These are phyloP conservation scores for Cebidichthys violaceus DNA, from an alignment of 2,113 vertebrate genomes.

Conservation along the genomic window DNA sequence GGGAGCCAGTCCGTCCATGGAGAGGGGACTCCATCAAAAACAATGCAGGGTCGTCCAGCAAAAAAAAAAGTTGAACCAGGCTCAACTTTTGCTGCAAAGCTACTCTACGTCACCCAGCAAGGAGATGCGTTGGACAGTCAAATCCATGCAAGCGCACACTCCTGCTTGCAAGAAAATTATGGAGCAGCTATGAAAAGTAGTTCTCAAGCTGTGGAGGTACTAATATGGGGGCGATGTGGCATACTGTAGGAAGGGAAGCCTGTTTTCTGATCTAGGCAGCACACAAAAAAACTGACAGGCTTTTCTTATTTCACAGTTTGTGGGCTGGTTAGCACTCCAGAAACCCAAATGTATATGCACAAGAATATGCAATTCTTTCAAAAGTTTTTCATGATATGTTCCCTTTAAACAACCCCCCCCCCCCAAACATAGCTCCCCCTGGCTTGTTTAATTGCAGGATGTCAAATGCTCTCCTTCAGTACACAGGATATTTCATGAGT, in stretches of 20 bases:
- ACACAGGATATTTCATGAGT: not conserved
- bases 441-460: not conserved
- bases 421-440: not conserved
- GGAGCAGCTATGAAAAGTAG: not conserved
- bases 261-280: not conserved
- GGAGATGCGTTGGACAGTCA: not conserved
- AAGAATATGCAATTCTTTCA: too few relatives aligned
- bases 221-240: not conserved
- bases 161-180: not conserved
- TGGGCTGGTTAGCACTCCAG: not conserved
- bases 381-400: not conserved
- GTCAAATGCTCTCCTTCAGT: not conserved
- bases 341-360: not conserved
- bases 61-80: not conserved
- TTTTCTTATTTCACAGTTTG: not conserved
- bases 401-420: not conserved
- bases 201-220: not conserved
- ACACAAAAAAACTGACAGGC: not conserved
- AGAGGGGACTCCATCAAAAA: not conserved
- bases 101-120: not conserved
- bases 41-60: not conserved
- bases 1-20: not conserved
- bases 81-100: too few relatives aligned
- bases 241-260: not conserved
- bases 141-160: not conserved